Evolutionary conservation across 2,888 invertebrate species (phyloP), one percentile per base, ranked within the genome.

Genomic region (Polyommatus icarus): DNA sequence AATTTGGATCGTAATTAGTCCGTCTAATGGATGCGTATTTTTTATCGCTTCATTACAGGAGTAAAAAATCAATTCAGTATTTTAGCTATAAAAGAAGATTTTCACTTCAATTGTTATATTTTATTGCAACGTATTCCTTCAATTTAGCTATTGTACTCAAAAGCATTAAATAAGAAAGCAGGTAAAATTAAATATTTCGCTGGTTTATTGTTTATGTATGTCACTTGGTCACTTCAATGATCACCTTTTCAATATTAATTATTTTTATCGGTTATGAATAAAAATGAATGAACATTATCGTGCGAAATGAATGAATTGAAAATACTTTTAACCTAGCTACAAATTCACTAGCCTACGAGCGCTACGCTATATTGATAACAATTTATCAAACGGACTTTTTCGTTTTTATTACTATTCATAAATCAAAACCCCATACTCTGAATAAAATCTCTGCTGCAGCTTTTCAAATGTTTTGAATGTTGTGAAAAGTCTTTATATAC

Each of bases 321-420:
- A 67, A 67, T 32, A 15, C 18, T 67, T 61, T 67, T 67, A 67
- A 67, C 12, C 67, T 15, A 29, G 67, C 67, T 32, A 67, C 67
- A 67, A 67, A 67, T 67, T 67, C 67, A 67, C 29, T 18, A 29
- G 67, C 67, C 67, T 67, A 67, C 29, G 29, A 67, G 29, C 67
- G 29, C 29, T 15, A 67, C 29, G 15, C 15, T 67, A 67, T 67
- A 67, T 67, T 67, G 67, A 67, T 67, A 67, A 67, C 67, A 67
- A 67, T 67, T 67, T 67, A 67, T 67, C 67, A 67, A 67, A 67
- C 29, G 67, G 29, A 29, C 32, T 67, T 67, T 67, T 67, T 67
- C 29, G 29, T 67, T 75, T 75, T 75, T 50, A 75, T 75, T 75
- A 50, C 75, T 50, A 50, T 75, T 75, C 75, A 75, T 75, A 75